Base-by-base conservation (phyloP, 2,797 vertebrate genomes). In the Phataginus tetradactyla region DNA sequence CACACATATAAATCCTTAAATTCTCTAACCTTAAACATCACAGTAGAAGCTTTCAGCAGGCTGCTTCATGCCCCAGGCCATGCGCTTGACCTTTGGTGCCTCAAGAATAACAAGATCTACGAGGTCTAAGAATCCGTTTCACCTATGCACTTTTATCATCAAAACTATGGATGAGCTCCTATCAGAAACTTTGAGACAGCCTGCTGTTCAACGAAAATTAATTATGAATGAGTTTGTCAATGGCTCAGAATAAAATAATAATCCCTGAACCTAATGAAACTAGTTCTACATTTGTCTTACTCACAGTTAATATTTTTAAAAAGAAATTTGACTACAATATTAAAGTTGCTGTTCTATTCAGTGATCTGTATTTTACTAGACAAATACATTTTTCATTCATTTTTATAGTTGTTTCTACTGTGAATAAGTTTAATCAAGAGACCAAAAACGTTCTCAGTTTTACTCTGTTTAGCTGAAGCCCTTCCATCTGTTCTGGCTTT, bases 151-250 rank as follows among this genome's bases (percentile, higher is more conserved):
- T 92, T 95, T 97, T 18, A 25, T 29, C 34, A 55, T 57, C 37
- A 90, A 81, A 81, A 95, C 20, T 51, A 88, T 15, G 7, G 94
- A 87, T 85, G 63, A 87, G 0, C 45, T 59, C 94, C 96, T 66
- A 63, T 94, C 53, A 85, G 55, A 51, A 95, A 78, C 15, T 94
- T 71, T 34, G 77, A 89, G 78, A 3, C 86, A 69, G 63, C 90
- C 66, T 94, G 25, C 78, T 96, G 53, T 85, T 96, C 83, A 42
- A 39, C 5, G 91, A 77, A 72, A 98, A 95, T 14, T 15, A 96
- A 85, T 42, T 94, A 66, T 80, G 66, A 64, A 86, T 11, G 2
- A 37, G n/a, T 83, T 45, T 94, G n/a, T 12, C 89, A 15, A 27
- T 89, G 37, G 18, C 45, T 90, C 79, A 71, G 12, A 96, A 90